phyloP scores from a whole-genome alignment of 2,888 invertebrate genomes.

The Dolichomitus sp. region DNA sequence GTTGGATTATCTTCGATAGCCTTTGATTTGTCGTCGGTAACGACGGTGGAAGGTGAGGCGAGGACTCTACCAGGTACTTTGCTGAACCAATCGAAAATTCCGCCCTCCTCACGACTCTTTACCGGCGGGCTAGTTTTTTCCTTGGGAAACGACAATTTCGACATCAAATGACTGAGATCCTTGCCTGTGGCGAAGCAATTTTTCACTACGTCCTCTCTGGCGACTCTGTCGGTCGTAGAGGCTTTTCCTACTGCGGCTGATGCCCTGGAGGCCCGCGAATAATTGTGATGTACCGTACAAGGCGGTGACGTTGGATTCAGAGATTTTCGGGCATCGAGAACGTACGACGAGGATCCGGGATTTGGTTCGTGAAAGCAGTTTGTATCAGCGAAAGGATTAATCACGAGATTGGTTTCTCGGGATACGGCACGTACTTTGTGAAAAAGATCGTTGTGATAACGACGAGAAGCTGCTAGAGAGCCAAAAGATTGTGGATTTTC shows the following conservation, averaged over 20 bases:
- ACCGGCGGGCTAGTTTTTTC: conserved; percentile 67
- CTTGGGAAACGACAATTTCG: conserved; percentile 79
- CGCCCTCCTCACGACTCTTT: conserved; percentile 75
- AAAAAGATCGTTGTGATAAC: conserved; percentile 21
- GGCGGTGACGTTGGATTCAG: conserved; percentile 60
- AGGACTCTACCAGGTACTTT: conserved; percentile 80
- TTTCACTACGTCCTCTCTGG: conserved; percentile 34
- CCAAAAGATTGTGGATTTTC: conserved; percentile 47
- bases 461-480: conserved; percentile 14
- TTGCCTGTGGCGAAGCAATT: conserved; percentile 41
- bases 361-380: conserved; percentile 76
- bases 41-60: conserved; percentile 77
- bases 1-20: conserved; percentile 33
- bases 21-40: conserved; percentile 42
- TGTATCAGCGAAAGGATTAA: conserved; percentile 75
- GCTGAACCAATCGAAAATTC: conserved; percentile 81
- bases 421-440: background rate
- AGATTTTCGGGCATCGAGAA: conserved; percentile 1
- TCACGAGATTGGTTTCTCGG: conserved; percentile 65
- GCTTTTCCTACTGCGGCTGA: conserved; percentile 55
- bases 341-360: conserved; percentile 77
- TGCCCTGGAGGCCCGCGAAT: conserved; percentile 65
- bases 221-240: conserved; percentile 16
- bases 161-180: conserved; percentile 77
- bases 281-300: conserved; percentile 77